Base-by-base conservation (phyloP, 2,113 vertebrate genomes). In the Silurus meridionalis region DNA sequence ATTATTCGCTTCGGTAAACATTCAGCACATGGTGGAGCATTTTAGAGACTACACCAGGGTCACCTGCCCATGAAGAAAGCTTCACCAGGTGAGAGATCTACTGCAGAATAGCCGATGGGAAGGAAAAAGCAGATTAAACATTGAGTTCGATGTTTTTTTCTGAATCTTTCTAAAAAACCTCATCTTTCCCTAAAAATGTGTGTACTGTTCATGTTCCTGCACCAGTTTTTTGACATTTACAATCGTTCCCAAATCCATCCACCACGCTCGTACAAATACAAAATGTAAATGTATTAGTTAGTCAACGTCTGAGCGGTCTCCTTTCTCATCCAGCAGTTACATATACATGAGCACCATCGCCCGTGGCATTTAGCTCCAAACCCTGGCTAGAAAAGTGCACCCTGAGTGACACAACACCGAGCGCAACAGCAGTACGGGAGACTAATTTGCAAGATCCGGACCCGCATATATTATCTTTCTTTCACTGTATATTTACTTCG, bases 391-490 rank as follows among this genome's bases (percentile, higher is more conserved):
- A 82, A 52, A 9, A n/a, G 21, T n/a, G 71, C 57, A 63, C 46
- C 48, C 57, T 15, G 15, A 57, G 67, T 75, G 72, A 52, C 50
- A 53, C 6, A 53, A 53, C 37, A 71, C 67, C 11, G 67, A 71
- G 67, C 67, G 46, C 67, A 71, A 17, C 28, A 71, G 17, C 37
- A 71, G 67, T 71, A 71, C 28, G 67, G 67, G 67, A 71, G 67
- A 71, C 67, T 71, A 71, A 71, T 71, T 17, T 71, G 67, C 67
- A 46, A 71, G 37, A 46, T 71, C 67, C 67, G 46, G 67, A 71
- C 67, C 67, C 67, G 46, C 28, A 71, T 15, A 17, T 71, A 19
- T 71, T 46, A 0, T 71, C 46, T 71, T 14, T 19, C 8, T 19
- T 23, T 19, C 7, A 46, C 67, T 46, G 67, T 71, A 71, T 8